These are phyloP conservation scores for Hoplodrina ambigua DNA, from an alignment of 2,888 invertebrate genomes.

Conservation along the genomic window DNA sequence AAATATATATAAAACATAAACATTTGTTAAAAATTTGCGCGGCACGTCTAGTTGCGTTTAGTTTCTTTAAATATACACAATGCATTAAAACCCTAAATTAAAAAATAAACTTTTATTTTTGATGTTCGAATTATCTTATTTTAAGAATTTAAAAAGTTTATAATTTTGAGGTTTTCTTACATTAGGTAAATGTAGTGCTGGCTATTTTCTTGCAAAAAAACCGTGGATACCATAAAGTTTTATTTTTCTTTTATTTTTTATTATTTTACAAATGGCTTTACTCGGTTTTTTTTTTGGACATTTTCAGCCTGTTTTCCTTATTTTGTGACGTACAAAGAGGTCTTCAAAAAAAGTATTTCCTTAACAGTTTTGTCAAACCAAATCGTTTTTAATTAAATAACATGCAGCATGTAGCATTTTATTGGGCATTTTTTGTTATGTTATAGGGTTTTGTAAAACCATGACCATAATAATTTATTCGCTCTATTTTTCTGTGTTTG, in stretches of 20 bases:
- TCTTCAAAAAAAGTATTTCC: not conserved
- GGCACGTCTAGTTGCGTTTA: no score
- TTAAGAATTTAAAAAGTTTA: not conserved
- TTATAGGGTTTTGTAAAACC: no score
- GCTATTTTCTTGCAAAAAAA: not conserved
- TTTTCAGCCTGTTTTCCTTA: not conserved
- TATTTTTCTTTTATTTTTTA: not conserved
- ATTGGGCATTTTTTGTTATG: no score
- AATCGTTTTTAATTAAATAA: no score
- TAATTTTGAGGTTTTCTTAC: constrained; percentile 3
- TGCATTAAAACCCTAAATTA: no score
- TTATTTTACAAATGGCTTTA: not conserved
- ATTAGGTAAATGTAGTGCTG: not conserved
- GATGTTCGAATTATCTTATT: no score
- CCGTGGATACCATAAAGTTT: not conserved
- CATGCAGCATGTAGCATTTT: no score
- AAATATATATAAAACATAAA: no score
- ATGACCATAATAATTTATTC: not conserved
- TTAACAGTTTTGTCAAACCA: not conserved
- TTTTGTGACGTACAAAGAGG: not conserved
- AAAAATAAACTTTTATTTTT: no score
- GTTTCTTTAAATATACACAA: no score
- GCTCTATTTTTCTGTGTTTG: not conserved
- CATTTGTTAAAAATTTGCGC: no score
- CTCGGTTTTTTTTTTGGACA: not conserved